Percentiles rank a stretch among this genome's conserved stretches.
phyloP scores from a whole-genome alignment of 2,113 vertebrate genomes.

The Chamaea fasciata region DNA sequence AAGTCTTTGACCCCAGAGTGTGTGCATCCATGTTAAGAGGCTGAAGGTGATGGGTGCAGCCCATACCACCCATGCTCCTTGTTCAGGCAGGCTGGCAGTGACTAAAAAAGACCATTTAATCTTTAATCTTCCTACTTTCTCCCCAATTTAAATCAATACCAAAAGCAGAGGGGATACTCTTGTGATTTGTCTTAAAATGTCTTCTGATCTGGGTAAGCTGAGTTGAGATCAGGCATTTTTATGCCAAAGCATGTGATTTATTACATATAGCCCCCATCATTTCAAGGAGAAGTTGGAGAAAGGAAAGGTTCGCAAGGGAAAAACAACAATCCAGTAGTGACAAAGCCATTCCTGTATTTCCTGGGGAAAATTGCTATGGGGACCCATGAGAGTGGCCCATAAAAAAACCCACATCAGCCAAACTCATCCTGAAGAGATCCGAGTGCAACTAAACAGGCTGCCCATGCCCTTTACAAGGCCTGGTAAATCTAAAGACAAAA shows the following conservation, averaged over 20 bases:
- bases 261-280: not conserved
- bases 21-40: not conserved
- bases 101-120: not conserved
- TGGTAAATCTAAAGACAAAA: not conserved
- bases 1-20: not conserved
- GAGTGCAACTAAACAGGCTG: not conserved
- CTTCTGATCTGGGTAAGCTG: not conserved
- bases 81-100: not conserved
- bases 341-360: not conserved
- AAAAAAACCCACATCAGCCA: rapidly evolving
- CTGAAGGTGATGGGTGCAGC: not conserved
- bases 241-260: not conserved
- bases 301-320: not conserved
- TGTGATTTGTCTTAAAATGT: not conserved
- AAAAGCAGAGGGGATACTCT: not conserved
- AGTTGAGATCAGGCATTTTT: not conserved
- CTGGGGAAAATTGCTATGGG: not conserved
- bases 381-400: not conserved
- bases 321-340: not conserved
- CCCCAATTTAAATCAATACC: not conserved
- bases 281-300: not conserved
- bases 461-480: not conserved
- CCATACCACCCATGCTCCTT: rapidly evolving
- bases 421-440: not conserved
- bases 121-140: not conserved